Conservation (phyloP, 1,140 invertebrate genomes). For the Drosophila triauraria region DNA sequence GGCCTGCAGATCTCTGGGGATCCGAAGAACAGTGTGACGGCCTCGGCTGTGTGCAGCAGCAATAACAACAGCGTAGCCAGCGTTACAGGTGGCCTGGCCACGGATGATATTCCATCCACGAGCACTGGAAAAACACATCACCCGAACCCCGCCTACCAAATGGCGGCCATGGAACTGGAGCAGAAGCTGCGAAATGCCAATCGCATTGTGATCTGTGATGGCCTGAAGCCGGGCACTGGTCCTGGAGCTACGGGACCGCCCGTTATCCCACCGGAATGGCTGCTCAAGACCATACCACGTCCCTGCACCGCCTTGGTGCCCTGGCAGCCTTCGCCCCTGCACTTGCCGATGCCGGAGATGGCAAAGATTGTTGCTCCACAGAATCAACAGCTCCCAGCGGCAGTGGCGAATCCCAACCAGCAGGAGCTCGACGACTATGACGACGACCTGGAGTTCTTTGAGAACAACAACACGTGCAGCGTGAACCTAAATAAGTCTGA, state of each 20-base stretch:
- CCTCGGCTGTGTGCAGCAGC: slow-evolving; percentile 38
- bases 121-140: slow-evolving; percentile 74
- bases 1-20: slow-evolving; percentile 89
- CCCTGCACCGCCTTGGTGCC: slow-evolving; percentile 91
- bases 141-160: slow-evolving; percentile 72
- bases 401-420: slow-evolving; percentile 1
- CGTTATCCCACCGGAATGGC: slow-evolving; percentile 67
- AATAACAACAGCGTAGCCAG: slow-evolving; percentile 66
- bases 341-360: slow-evolving; percentile 86
- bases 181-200: slow-evolving; percentile 86
- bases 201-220: slow-evolving; percentile 89
- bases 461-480: slow-evolving; percentile 82
- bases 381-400: slow-evolving; percentile 3
- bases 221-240: slow-evolving; percentile 87
- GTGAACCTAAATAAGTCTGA: slow-evolving; percentile 83
- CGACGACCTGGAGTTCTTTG: slow-evolving; percentile 73
- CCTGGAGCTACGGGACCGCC: slow-evolving; percentile 85
- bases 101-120: slow-evolving; percentile 72
- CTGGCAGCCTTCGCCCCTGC: slow-evolving; percentile 89
- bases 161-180: slow-evolving; percentile 84
- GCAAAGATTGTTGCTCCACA: slow-evolving; percentile 27
- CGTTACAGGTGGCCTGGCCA: slow-evolving; percentile 65
- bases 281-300: slow-evolving; percentile 86
- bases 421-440: slow-evolving; percentile 74
- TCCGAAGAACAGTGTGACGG: slow-evolving; percentile 75